These are phyloP conservation scores for Mamestra configurata DNA, from an alignment of 1,140 invertebrate genomes.

Conservation along the genomic window DNA sequence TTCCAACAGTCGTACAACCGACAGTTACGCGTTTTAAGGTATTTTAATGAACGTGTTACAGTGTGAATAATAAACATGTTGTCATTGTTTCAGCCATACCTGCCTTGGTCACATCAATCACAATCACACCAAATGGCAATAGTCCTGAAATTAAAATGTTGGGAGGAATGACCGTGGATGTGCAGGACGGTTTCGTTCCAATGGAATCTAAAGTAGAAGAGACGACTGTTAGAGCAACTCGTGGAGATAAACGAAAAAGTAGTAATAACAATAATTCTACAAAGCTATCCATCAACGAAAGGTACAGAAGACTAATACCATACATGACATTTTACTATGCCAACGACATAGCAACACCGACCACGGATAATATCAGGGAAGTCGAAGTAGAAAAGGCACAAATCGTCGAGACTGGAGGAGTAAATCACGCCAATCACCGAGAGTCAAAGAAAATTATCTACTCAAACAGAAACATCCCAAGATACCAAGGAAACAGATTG, in stretches of 20 bases:
- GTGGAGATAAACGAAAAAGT: constrained; percentile 60
- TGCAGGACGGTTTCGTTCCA: constrained; percentile 68
- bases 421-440: constrained; percentile 62
- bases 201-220: constrained; percentile 60
- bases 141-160: constrained; percentile 85
- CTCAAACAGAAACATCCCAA: constrained; percentile 79
- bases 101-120: constrained; percentile 74
- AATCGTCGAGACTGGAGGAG: constrained; percentile 73
- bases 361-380: constrained; percentile 70
- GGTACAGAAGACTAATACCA: constrained; percentile 92
- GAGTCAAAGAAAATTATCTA: constrained; percentile 76
- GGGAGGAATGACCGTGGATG: constrained; percentile 74
- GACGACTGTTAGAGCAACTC: constrained; percentile 55
- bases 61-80: constrained; percentile 44
- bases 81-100: constrained; percentile 81
- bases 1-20: not conserved
- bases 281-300: constrained; percentile 88
- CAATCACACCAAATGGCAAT: constrained; percentile 85
- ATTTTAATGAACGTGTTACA: constrained; percentile 13
- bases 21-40: not conserved
- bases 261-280: constrained; percentile 67
- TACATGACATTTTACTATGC: constrained; percentile 94
- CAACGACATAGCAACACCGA: constrained; percentile 87
- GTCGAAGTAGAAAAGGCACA: constrained; percentile 82
- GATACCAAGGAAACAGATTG: constrained; percentile 85